phyloP scores from a whole-genome alignment of 1,140 invertebrate species.

The Zelostemma sp. region DNA sequence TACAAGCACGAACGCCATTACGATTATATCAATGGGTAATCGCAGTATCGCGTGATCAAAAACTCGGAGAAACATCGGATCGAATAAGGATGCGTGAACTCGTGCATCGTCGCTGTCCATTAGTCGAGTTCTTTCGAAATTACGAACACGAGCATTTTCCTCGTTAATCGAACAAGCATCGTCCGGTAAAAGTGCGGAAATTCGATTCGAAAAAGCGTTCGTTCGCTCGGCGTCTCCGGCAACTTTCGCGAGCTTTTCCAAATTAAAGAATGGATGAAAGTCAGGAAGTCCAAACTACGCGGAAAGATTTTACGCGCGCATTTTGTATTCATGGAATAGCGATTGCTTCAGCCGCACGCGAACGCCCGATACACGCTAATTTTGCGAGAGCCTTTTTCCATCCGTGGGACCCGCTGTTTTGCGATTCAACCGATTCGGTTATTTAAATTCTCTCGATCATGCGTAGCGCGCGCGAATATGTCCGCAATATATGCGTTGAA shows the following conservation, averaged over 20 bases:
- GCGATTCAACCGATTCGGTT: conserved; percentile 31
- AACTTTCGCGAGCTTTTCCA: not conserved
- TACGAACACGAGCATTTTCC: too few species aligned
- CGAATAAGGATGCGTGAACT: conserved; percentile 31
- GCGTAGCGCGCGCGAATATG: conserved; percentile 7
- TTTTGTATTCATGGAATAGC: conserved; percentile 67
- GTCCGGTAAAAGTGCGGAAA: not conserved
- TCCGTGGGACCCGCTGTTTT: conserved; percentile 27
- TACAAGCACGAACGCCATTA: conserved; percentile 19
- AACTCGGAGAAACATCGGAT: conserved; percentile 9
- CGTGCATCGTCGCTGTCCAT: conserved; percentile 10
- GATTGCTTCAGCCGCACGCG: conserved; percentile 58
- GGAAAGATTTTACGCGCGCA: conserved; percentile 40
- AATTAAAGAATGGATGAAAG: conserved; percentile 38
- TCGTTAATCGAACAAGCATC: too few species aligned
- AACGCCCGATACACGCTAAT: conserved; percentile 58
- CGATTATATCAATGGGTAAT: conserved; percentile 31
- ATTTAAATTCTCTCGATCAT: conserved; percentile 48
- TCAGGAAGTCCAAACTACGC: too few species aligned
- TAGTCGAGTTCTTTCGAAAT: too few species aligned
- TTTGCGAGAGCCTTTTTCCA: conserved; percentile 49
- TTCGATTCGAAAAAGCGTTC: not conserved
- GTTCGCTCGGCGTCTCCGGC: not conserved
- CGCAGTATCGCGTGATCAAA: conserved; percentile 35
- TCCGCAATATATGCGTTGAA: conserved; percentile 11